phyloP scores from a whole-genome alignment of 2,113 vertebrate species.

The Eira barbara region DNA sequence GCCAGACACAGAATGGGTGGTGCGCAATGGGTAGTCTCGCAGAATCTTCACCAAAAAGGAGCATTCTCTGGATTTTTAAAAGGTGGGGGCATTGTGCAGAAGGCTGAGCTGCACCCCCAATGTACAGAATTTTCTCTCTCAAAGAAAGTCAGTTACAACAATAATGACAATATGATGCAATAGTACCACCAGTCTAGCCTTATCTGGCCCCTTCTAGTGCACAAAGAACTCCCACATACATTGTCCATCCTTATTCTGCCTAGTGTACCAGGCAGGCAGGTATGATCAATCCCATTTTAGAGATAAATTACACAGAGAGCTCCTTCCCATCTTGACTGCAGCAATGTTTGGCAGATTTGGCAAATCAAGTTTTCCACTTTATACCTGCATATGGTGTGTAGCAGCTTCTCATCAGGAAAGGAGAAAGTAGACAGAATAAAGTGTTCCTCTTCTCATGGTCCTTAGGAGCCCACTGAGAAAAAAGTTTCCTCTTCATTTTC shows the following conservation, averaged over 20 bases:
- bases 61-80: background rate
- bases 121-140: background rate
- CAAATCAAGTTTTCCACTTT: background rate
- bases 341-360: background rate
- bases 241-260: background rate
- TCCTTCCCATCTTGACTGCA: no score
- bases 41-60: background rate
- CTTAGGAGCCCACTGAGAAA: background rate
- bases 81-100: fast-evolving
- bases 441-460: background rate
- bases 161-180: fast-evolving
- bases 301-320: background rate
- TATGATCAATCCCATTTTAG: background rate
- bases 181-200: background rate
- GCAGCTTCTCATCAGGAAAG: background rate
- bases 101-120: background rate
- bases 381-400: fast-evolving
- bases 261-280: background rate
- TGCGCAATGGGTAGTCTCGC: background rate
- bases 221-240: background rate
- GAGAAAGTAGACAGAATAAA: background rate
- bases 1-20: background rate
- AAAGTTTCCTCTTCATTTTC: background rate
- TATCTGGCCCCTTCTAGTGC: background rate
- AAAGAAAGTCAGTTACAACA: background rate